Conservation (phyloP, 2,797 vertebrate genomes). For the Telmatherina bonti region DNA sequence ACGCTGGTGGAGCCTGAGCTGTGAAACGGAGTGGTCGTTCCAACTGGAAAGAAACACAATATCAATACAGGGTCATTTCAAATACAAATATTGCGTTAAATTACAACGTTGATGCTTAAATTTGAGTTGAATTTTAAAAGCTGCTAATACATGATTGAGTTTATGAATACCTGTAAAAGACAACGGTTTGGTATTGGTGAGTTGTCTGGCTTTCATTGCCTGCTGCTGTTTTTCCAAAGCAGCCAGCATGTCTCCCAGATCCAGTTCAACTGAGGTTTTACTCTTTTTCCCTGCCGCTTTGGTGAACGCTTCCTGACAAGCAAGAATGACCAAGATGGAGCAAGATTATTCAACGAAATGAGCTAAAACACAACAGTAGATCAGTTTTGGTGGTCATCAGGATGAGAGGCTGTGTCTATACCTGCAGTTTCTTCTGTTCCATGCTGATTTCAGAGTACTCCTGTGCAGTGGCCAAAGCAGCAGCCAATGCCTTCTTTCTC, state of each 20-base stretch:
- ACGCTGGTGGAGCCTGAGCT: conserved; percentile 83
- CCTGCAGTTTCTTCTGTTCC: conserved; percentile 98
- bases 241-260: conserved; percentile 97
- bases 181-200: conserved; percentile 94
- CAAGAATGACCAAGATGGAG: conserved; percentile 13
- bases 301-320: conserved; percentile 91
- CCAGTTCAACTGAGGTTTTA: conserved; percentile 94
- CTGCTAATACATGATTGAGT: background rate
- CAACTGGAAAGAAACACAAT: conserved; percentile 80
- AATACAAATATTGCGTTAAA: background rate
- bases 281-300: conserved; percentile 98
- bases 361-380: background rate
- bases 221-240: conserved; percentile 97
- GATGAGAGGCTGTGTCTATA: conserved; percentile 50
- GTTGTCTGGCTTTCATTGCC: conserved; percentile 94
- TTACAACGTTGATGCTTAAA: background rate
- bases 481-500: conserved; percentile 97
- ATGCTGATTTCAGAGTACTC: conserved; percentile 99
- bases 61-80: background rate
- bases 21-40: conserved; percentile 91
- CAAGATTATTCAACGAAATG: background rate
- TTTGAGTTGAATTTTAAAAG: background rate
- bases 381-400: background rate
- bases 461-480: conserved; percentile 95
- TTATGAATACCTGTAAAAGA: conserved; percentile 87